Conservation (phyloP, 1,140 invertebrate species). For the Potamilus streckersoni region DNA sequence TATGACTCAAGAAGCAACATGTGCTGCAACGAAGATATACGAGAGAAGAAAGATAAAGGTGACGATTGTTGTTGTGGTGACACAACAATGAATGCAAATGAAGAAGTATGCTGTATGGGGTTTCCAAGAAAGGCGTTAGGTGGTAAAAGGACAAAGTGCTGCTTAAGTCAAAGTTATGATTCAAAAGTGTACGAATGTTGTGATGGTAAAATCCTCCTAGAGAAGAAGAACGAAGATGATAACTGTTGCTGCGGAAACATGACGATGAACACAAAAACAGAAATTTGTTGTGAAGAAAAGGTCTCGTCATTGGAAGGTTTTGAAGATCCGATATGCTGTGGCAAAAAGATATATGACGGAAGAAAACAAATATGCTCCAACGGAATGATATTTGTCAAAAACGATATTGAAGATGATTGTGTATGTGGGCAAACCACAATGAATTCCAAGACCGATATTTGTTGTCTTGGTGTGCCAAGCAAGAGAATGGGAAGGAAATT, state of each 20-base stretch:
- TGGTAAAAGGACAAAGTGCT: slow-evolving; percentile 5
- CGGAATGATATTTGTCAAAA: slow-evolving; percentile 6
- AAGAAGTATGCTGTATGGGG: slow-evolving; percentile 26
- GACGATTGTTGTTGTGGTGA: slow-evolving; percentile 33
- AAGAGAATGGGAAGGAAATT: slow-evolving; percentile 17
- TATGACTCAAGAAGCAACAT: slow-evolving; percentile 15
- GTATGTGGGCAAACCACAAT: slow-evolving; percentile 22
- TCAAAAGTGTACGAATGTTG: slow-evolving; percentile 3
- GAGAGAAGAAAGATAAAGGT: slow-evolving; percentile 7
- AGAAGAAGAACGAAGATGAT: slow-evolving; percentile 6
- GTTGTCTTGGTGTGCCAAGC: slow-evolving; percentile 20
- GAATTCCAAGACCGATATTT: slow-evolving; percentile 16
- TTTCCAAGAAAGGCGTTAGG: neutral
- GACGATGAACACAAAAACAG: slow-evolving; percentile 3
- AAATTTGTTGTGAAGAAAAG: slow-evolving; percentile 27
- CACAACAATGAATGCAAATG: slow-evolving; percentile 24
- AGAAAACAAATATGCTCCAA: slow-evolving; percentile 20
- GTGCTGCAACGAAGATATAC: slow-evolving; percentile 20
- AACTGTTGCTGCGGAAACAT: slow-evolving; percentile 8
- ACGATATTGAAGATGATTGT: slow-evolving; percentile 9
- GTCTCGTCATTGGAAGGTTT: slow-evolving; percentile 13
- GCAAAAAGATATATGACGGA: slow-evolving; percentile 19
- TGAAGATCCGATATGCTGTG: slow-evolving; percentile 16
- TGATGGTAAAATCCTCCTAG: slow-evolving; percentile 10
- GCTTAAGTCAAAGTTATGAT: slow-evolving; percentile 1